phyloP scores from a whole-genome alignment of 2,888 invertebrate genomes.

The Acanthoscelides obtectus region DNA sequence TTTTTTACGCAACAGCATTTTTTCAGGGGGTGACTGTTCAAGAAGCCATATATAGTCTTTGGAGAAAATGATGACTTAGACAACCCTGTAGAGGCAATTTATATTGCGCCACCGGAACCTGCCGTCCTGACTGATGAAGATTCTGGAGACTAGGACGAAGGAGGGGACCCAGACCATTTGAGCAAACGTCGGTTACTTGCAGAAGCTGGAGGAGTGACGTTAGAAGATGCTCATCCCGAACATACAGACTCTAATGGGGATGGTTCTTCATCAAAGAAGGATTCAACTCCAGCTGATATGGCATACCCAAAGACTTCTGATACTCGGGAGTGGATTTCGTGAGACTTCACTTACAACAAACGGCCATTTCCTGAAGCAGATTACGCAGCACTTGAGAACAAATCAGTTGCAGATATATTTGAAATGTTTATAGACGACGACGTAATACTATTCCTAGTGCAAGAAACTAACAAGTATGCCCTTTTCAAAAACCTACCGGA shows the following conservation, averaged over 20 bases:
- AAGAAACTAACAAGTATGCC: slow-evolving; percentile 11
- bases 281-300: neutral
- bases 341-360: neutral
- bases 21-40: neutral
- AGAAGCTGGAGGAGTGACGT: neutral
- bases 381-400: neutral
- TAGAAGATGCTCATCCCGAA: slow-evolving; percentile 2
- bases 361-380: neutral
- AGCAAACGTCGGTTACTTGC: slow-evolving; percentile 2
- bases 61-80: too few relatives aligned
- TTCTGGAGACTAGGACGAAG: slow-evolving; percentile 3
- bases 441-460: slow-evolving; percentile 4
- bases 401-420: neutral
- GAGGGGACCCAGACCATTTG: neutral
- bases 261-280: neutral
- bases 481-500: slow-evolving; percentile 9
- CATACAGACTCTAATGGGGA: neutral
- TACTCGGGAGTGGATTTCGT: neutral
- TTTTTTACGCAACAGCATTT: too few relatives aligned
- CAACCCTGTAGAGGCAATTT: neutral
- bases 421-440: slow-evolving; percentile 9
- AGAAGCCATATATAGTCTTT: too few relatives aligned
- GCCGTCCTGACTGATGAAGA: neutral
- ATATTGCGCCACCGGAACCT: neutral
- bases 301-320: neutral